These are phyloP conservation scores for Allygus modestus DNA, from an alignment of 2,888 invertebrate species.

Conservation along the genomic window DNA sequence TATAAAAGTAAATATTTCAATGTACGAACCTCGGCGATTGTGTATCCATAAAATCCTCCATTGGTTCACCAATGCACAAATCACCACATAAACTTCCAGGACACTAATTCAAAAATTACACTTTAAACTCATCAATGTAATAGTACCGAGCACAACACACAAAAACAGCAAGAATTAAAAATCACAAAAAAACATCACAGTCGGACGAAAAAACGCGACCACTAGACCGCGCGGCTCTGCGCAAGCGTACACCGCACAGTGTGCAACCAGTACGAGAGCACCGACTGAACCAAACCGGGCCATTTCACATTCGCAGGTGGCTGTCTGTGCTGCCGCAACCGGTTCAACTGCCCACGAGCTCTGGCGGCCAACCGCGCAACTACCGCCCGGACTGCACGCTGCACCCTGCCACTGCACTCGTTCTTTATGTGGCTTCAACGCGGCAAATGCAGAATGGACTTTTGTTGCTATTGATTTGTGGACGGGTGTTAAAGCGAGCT, in stretches of 20 bases:
- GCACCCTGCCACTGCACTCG: neutral
- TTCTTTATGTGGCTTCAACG: neutral
- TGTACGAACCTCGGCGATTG: constrained; percentile 1
- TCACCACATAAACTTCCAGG: neutral
- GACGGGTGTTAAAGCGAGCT: too few species aligned
- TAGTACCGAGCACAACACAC: neutral
- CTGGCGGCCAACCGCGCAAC: constrained; percentile 31
- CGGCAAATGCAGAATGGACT: too few species aligned
- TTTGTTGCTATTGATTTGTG: too few species aligned
- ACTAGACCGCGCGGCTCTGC: neutral
- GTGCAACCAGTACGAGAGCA: neutral
- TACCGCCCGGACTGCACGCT: neutral
- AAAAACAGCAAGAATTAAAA: neutral
- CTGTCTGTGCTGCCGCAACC: neutral
- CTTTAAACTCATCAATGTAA: neutral
- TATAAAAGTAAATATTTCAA: too few species aligned
- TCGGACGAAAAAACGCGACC: neutral
- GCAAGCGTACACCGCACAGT: neutral
- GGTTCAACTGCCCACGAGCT: constrained; percentile 25
- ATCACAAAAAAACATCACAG: neutral
- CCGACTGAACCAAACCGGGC: constrained; percentile 30
- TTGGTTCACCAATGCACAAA: neutral
- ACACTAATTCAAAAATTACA: neutral
- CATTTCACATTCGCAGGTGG: constrained; percentile 33
- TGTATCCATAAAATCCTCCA: constrained; percentile 13